These are phyloP conservation scores for Mycetomoellerius zeteki DNA, from an alignment of 1,140 invertebrate genomes.

Conservation along the genomic window DNA sequence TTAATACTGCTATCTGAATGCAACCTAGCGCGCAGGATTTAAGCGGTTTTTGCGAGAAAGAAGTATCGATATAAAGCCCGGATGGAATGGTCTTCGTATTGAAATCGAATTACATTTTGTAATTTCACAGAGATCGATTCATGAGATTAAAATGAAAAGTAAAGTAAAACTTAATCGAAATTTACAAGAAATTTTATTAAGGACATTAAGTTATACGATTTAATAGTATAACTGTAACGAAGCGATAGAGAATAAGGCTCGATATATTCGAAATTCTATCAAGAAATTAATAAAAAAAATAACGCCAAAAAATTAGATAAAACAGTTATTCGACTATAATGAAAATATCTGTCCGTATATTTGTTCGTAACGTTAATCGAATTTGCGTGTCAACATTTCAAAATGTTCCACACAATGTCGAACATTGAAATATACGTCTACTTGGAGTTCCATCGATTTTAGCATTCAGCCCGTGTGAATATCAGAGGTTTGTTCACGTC, in stretches of 20 bases:
- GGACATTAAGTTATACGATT: neutral
- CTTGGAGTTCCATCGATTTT: conserved; percentile 28
- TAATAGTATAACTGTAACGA: neutral
- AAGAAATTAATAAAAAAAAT: conserved; percentile 15
- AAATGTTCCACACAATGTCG: neutral
- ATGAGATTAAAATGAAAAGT: neutral
- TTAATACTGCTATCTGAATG: conserved; percentile 22
- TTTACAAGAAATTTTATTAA: neutral
- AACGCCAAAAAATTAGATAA: neutral
- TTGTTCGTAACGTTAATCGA: conserved; percentile 39
- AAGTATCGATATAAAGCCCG: neutral
- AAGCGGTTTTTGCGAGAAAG: conserved; percentile 39
- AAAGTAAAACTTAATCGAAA: neutral
- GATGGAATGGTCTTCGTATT: neutral
- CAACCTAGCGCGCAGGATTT: conserved; percentile 10
- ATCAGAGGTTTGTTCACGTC: too few species aligned
- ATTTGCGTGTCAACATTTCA: conserved; percentile 37
- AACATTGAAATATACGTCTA: conserved; percentile 21
- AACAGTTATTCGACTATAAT: conserved; percentile 6
- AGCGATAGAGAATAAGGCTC: neutral
- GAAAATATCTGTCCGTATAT: neutral
- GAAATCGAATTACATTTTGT: conserved; percentile 25
- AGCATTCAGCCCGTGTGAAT: conserved; percentile 15
- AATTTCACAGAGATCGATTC: neutral
- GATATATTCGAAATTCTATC: neutral